Evolutionary conservation across 2,797 vertebrate species (phyloP), one percentile per base, ranked within the genome.

Genomic region (Anolis apletophallus): DNA sequence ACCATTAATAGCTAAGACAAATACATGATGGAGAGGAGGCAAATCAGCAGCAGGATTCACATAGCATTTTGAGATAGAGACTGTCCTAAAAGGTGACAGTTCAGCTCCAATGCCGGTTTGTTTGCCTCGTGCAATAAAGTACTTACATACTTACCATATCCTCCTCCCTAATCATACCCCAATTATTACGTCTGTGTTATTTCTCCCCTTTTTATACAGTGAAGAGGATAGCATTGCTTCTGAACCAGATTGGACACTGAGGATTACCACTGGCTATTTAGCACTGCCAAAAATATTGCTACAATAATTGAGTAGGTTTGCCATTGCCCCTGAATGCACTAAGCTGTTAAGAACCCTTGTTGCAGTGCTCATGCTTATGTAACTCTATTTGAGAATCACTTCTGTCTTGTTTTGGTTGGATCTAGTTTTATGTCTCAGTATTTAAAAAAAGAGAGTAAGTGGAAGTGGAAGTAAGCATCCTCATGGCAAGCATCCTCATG

Each of bases 351-450:
- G 55, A 40, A 73, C 52, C 40, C 23, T 29, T 54, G 16, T 32
- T 57, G 21, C 17, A n/a, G 23, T 14, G 8, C 57, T 80, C 87
- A 52, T 81, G 72, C 72, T 78, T 81, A 76, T 91, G 84, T 85
- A 88, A 89, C 86, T 82, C 50, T 78, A 50, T 82, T 83, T 76
- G 55, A 79, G 81, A 87, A 86, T 93, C 85, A 17, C 83, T 85
- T 83, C 91, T 94, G 71, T 89, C 92, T 93, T 91, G 84, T 87
- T 91, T 93, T 89, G 87, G 92, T 90, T 84, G 88, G 90, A 92
- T 71, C 84, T 86, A 91, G 93, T 93, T 93, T 94, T 90, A 91
- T 93, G 92, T 93, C 93, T 93, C 87, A 84, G 89, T 19, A 23
- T 10, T 3, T 90, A 89, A 86, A 68, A 69, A 71, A 83, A 64